phyloP scores from a whole-genome alignment of 2,797 vertebrate species.

The Poeciliopsis gracilis region DNA sequence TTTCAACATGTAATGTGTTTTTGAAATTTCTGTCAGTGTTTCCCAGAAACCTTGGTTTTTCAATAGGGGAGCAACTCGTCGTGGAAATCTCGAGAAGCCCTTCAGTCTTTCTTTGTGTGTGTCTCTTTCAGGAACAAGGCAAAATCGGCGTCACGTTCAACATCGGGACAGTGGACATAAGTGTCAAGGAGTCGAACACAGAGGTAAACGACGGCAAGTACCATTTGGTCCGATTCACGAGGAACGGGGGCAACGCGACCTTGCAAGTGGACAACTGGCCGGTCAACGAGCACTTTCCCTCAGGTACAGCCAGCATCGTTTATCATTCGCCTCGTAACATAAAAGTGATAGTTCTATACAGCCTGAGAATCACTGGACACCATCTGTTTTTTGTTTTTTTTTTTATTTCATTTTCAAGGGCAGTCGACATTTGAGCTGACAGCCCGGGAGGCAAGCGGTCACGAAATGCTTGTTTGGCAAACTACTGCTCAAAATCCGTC shows the following conservation, averaged over 20 bases:
- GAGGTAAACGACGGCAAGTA: constrained; percentile 95
- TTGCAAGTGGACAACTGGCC: constrained; percentile 98
- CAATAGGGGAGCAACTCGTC: not conserved
- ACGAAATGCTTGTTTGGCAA: constrained; percentile 25
- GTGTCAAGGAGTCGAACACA: constrained; percentile 90
- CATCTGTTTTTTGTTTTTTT: constrained; percentile 47
- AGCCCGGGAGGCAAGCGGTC: constrained; percentile 17
- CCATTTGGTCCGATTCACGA: constrained; percentile 94
- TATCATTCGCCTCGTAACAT: constrained; percentile 7
- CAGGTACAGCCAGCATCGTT: constrained; percentile 82
- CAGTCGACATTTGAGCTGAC: not conserved
- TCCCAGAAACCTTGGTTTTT: not conserved
- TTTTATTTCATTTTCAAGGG: constrained; percentile 7
- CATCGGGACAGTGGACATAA: constrained; percentile 96
- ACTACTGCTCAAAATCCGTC: constrained; percentile 17
- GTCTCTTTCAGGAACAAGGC: constrained; percentile 88
- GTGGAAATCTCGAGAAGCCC: not conserved
- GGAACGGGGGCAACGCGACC: constrained; percentile 95
- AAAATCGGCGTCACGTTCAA: constrained; percentile 97
- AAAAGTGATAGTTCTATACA: not conserved
- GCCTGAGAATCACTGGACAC: constrained; percentile 66
- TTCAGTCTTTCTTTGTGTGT: constrained; percentile 25
- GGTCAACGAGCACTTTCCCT: constrained; percentile 94
- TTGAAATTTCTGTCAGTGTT: not conserved
- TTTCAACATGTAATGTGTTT: not conserved